Evolutionary conservation across 2,797 vertebrate genomes (phyloP), one percentile per base, ranked within the genome.

Genomic region (Sebastes goodei): DNA sequence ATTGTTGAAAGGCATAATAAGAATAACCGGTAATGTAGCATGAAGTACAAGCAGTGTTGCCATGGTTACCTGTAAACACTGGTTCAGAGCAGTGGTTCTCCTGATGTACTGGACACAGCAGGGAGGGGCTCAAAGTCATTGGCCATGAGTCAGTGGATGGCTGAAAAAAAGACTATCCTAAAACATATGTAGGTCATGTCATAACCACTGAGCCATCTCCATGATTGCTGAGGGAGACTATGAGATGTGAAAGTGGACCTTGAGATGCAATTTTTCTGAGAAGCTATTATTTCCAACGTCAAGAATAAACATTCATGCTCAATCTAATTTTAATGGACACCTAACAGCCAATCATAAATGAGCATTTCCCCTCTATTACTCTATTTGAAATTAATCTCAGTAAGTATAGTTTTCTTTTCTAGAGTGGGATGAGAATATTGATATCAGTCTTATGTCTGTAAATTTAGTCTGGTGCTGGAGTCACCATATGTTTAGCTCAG

Each of bases 41-140:
- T 62, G 80, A 60, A 33, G 70, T 53, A 21, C n/a, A 38, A 59
- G 49, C 4, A 35, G 12, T 65, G 85, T 86, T 86, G 69, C 86
- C 46, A 74, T 76, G 71, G 86, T 79, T 63, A 85, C 82, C 68
- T 53, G 33, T 71, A 57, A 72, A 69, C 42, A 70, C 53, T 11
- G 25, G 29, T 25, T 57, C 25, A 71, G 32, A 82, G 38, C 57
- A 29, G 69, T 49, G 35, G 21, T 30, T 29, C 69, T 49, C 21
- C 10, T 56, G 25, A 72, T 65, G 32, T 15, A 35, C 27, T 33
- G 30, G 6, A 21, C 68, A 35, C 21, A 21, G 30, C 29, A 33
- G 61, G 42, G 14, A 42, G 14, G 5, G 38, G 38, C 38, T 42
- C 14, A 49, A 20, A 55, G 59, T 71, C 42, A 52, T 56, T 33